Evolutionary conservation across 2,888 invertebrate genomes (phyloP).

Genomic region (Laspeyria flexula): DNA sequence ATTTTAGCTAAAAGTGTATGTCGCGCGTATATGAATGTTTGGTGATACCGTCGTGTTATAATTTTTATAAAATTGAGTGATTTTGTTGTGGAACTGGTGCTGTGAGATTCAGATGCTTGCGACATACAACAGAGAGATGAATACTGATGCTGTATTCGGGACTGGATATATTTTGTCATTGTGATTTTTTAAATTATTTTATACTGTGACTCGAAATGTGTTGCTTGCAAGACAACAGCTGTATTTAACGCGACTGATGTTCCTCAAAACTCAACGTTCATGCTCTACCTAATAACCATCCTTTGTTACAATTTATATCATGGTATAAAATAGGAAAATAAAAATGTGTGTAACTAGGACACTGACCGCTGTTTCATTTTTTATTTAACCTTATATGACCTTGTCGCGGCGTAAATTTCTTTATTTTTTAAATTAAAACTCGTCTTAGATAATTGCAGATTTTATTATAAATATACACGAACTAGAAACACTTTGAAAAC

Average conservation of each 20-base stretch:
- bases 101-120: constrained; percentile 81
- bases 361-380: constrained; percentile 72
- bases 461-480: constrained; percentile 73
- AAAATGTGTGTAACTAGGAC: constrained; percentile 84
- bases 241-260: constrained; percentile 79
- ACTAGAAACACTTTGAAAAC: constrained; percentile 62
- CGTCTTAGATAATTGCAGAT: constrained; percentile 56
- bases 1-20: constrained; percentile 75
- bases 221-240: constrained; percentile 74
- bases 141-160: constrained; percentile 66
- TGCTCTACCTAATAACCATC: constrained; percentile 75
- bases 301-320: constrained; percentile 83
- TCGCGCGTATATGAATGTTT: constrained; percentile 79
- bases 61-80: constrained; percentile 53
- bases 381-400: constrained; percentile 10
- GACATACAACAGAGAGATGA: constrained; percentile 66
- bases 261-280: constrained; percentile 73
- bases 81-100: constrained; percentile 75
- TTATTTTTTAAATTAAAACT: constrained; percentile 41
- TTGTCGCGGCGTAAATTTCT: constrained; percentile 11
- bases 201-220: constrained; percentile 66
- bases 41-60: constrained; percentile 42
- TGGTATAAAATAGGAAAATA: constrained; percentile 81
- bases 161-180: constrained; percentile 67
- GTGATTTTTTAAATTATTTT: constrained; percentile 73